A percentile compares a stretch with the other conserved stretches of the same genome.
Evolutionary conservation across 2,113 vertebrate species (phyloP).

Genomic region (Meleagris gallopavo): DNA sequence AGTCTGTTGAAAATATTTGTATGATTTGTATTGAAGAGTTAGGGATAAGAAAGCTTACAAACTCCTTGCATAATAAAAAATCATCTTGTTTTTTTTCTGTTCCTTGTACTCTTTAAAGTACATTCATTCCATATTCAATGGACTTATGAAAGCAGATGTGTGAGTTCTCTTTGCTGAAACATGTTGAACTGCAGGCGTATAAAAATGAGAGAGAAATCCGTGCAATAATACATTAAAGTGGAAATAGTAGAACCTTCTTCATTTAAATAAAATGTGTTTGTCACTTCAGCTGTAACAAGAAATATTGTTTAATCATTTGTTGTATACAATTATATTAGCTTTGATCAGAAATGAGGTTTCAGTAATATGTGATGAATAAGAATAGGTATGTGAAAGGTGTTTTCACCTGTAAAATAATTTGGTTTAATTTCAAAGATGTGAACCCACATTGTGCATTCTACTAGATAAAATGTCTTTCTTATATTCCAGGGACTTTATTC

Average conservation of each 20-base stretch:
- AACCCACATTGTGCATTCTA: neutral
- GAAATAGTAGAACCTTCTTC: neutral
- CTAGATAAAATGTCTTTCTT: neutral
- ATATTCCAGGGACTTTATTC: neutral
- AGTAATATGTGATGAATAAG: neutral
- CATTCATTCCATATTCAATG: neutral
- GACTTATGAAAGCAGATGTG: neutral
- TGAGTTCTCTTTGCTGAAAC: neutral
- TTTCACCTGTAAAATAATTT: neutral
- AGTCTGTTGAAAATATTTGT: neutral
- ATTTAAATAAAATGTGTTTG: neutral
- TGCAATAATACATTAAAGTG: neutral
- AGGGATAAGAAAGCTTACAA: neutral
- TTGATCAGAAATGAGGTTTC: neutral
- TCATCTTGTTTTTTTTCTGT: neutral
- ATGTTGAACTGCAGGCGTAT: neutral
- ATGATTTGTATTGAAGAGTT: rapidly evolving
- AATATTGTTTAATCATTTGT: neutral
- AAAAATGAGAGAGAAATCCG: neutral
- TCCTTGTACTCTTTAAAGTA: neutral
- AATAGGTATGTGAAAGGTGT: neutral
- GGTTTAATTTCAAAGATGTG: neutral
- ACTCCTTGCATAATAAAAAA: neutral
- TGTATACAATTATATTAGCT: neutral
- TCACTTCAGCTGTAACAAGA: neutral